Evolutionary conservation across 2,113 vertebrate genomes (phyloP).

Genomic region (Rhinoptilus africanus): DNA sequence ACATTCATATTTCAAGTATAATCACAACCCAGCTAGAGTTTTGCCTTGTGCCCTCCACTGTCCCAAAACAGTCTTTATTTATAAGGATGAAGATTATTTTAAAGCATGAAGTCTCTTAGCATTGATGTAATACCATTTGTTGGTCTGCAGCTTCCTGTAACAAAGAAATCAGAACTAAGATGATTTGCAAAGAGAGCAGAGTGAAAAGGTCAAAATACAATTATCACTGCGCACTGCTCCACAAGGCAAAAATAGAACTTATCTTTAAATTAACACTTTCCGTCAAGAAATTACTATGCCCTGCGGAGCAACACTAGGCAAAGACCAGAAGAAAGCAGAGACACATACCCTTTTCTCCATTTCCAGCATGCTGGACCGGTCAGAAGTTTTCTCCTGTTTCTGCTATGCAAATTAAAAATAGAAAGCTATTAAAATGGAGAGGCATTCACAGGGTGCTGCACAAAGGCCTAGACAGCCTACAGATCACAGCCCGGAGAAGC

Average conservation of each 20-base stretch:
- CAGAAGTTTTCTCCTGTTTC: conserved; percentile 90
- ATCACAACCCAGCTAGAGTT: background rate
- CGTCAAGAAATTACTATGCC: background rate
- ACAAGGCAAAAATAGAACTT: conserved; percentile 5
- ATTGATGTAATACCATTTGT: fast-evolving
- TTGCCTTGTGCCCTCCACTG: background rate
- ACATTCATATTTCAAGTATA: background rate
- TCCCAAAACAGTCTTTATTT: background rate
- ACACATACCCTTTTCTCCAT: conserved; percentile 88
- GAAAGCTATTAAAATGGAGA: conserved; percentile 5
- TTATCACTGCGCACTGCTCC: conserved; percentile 3
- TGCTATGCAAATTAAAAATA: conserved; percentile 64
- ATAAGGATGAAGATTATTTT: background rate
- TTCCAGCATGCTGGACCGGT: conserved; percentile 87
- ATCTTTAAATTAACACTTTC: conserved; percentile 53
- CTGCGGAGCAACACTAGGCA: background rate
- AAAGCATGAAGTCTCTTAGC: background rate
- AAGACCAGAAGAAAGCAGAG: background rate
- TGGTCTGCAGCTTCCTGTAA: background rate
- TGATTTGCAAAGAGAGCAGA: background rate
- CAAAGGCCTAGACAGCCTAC: background rate
- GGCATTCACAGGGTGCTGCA: background rate
- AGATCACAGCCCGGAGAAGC: background rate
- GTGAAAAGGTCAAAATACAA: conserved; percentile 19
- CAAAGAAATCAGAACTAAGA: background rate